Evolutionary conservation across 2,797 vertebrate genomes (phyloP).

Genomic region (Platalea minor): DNA sequence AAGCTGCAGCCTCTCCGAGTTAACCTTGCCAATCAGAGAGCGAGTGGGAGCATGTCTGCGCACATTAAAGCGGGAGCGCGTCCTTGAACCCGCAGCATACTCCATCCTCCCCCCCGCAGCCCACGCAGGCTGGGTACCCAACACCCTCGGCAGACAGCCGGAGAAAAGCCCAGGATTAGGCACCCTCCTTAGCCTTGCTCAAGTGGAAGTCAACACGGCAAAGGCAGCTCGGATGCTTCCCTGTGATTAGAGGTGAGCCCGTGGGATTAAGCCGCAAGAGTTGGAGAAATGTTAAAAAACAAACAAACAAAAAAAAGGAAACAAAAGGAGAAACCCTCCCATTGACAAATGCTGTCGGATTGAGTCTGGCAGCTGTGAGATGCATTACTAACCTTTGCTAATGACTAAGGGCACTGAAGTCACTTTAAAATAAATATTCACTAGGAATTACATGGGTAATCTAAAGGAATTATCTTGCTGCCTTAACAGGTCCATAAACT

Average conservation of each 20-base stretch:
- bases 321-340: background rate
- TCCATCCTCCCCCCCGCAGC: constrained; percentile 14
- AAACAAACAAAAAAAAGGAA: background rate
- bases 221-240: constrained; percentile 37
- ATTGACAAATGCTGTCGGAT: constrained; percentile 8
- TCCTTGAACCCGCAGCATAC: constrained; percentile 82
- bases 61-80: constrained; percentile 83
- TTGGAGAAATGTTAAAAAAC: constrained; percentile 62
- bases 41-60: constrained; percentile 77
- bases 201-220: constrained; percentile 15
- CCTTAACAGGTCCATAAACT: constrained; percentile 57
- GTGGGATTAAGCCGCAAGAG: constrained; percentile 62
- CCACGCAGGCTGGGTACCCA: constrained; percentile 24
- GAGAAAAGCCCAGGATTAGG: constrained; percentile 41
- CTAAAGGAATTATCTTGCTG: constrained; percentile 60
- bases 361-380: constrained; percentile 38
- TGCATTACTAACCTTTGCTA: constrained; percentile 40
- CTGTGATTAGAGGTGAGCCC: constrained; percentile 58
- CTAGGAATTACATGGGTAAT: constrained; percentile 57
- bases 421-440: constrained; percentile 69
- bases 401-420: constrained; percentile 49
- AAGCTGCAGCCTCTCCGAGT: constrained; percentile 80
- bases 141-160: background rate
- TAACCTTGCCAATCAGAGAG: constrained; percentile 90
- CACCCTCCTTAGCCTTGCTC: constrained; percentile 33